Conservation (phyloP, 1,140 invertebrate genomes). For the Magallana gigas region DNA sequence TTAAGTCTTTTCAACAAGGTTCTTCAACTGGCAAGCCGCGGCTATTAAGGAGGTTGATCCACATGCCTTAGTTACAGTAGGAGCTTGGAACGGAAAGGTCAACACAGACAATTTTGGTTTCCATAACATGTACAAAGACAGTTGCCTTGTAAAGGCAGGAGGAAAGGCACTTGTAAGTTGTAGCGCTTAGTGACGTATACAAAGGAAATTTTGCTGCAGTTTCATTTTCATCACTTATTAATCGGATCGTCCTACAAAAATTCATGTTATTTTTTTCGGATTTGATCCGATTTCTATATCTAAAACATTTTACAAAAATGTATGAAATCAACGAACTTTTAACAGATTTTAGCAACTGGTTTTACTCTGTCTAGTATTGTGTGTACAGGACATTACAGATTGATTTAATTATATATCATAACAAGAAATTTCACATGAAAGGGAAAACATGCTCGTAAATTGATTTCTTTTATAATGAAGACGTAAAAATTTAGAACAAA, state of each 20-base stretch:
- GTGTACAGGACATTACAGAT: too few relatives aligned
- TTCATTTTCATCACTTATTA: not conserved
- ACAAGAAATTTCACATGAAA: too few relatives aligned
- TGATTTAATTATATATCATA: too few relatives aligned
- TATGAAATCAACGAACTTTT: too few relatives aligned
- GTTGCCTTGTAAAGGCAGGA: constrained; percentile 75
- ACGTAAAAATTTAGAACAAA: too few relatives aligned
- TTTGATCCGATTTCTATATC: too few relatives aligned
- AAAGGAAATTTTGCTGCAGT: constrained; percentile 41
- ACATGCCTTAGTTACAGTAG: constrained; percentile 77
- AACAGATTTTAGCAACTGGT: too few relatives aligned
- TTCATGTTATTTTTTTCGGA: not conserved
- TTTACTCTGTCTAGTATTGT: too few relatives aligned
- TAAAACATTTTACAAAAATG: too few relatives aligned
- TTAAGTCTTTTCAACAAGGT: constrained; percentile 58
- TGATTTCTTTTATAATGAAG: too few relatives aligned
- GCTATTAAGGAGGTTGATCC: constrained; percentile 77
- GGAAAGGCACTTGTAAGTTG: constrained; percentile 70
- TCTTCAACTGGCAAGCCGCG: constrained; percentile 78
- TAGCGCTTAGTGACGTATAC: not conserved
- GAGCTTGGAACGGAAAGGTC: constrained; percentile 76
- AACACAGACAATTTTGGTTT: constrained; percentile 77
- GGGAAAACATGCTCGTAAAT: too few relatives aligned
- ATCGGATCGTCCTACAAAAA: not conserved
- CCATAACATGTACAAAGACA: constrained; percentile 78